Base-by-base conservation (phyloP, 2,888 invertebrate species). In the Alloplasta piceator region DNA sequence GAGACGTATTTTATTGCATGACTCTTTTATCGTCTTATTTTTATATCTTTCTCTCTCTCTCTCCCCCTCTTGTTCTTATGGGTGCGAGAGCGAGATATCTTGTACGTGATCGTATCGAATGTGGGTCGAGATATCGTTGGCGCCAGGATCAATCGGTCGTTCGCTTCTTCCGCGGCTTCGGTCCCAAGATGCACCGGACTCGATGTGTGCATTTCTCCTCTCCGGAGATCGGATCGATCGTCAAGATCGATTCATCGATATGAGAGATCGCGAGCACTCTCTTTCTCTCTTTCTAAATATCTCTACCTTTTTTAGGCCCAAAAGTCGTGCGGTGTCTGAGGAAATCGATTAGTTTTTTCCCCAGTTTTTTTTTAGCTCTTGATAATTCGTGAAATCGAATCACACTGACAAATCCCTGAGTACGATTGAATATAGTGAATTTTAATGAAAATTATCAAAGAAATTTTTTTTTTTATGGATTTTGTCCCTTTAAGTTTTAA, bases 91-190 rank as follows among this genome's bases (percentile, higher is more conserved):
- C 52, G 50, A 55, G 73, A 73, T 76, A 70, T 80, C 77, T 76
- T 63, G 50, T 77, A 80, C 80, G 80, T 80, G 77, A 73, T 66
- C 74, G 66, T 77, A 73, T 76, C 68, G 76, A 80, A 80, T 80
- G 73, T 82, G 82, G 82, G 82, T 77, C 82, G 80, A 76, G 80
- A 78, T 73, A 80, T 73, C 64, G 48, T 36, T 73, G 80, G 76
- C 76, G 82, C 76, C 80, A 80, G n/a, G n/a, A n/a, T n/a, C n/a
- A n/a, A n/a, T n/a, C 76, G 50, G 66, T 38, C 46, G 41, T 46
- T 39, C 55, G 55, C 46, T 50, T n/a, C 14, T 38, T 61, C n/a
- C 16, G 60, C 61, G 9, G 10, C 41, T 72, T 39, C 48, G 41
- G 48, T 52, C 60, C 46, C 26, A 14, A 12, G 63, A 7, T 76